Evolutionary conservation across 2,797 vertebrate species (phyloP).

Genomic region (Anguilla marmorata): DNA sequence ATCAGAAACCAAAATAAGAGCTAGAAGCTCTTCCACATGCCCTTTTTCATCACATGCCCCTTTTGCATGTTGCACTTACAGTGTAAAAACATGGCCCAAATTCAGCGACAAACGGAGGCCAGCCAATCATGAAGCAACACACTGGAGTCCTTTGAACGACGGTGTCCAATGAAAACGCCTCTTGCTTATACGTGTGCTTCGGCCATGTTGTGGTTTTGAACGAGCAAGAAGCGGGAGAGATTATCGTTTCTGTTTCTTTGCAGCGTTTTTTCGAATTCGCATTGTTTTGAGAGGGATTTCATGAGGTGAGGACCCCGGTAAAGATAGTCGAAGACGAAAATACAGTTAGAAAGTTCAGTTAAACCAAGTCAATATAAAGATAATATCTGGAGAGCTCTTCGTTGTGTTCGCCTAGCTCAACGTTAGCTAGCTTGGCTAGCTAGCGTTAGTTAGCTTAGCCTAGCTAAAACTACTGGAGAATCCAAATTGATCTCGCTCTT

Average conservation of each 20-base stretch:
- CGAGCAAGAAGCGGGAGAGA: constrained; percentile 86
- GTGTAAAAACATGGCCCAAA: constrained; percentile 6
- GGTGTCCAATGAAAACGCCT: constrained; percentile 62
- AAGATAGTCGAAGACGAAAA: not conserved
- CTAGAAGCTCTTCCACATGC: not conserved
- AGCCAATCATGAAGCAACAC: constrained; percentile 51
- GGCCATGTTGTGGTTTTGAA: constrained; percentile 87
- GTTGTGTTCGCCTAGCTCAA: constrained; percentile 53
- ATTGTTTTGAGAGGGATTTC: constrained; percentile 43
- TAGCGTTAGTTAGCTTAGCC: constrained; percentile 45
- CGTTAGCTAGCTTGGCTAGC: constrained; percentile 53
- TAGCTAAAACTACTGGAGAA: constrained; percentile 43
- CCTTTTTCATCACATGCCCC: not conserved
- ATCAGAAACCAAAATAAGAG: constrained; percentile 4
- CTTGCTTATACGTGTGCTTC: constrained; percentile 53
- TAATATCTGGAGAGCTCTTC: constrained; percentile 52
- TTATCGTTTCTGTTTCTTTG: constrained; percentile 69
- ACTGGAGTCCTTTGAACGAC: constrained; percentile 42
- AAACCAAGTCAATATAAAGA: constrained; percentile 47
- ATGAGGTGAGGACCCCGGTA: not conserved
- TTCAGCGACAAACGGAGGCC: not conserved
- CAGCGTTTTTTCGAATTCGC: constrained; percentile 45
- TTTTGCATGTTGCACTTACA: not conserved
- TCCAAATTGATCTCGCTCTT: constrained; percentile 38
- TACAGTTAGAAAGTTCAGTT: constrained; percentile 50